Conservation (phyloP, 2,888 invertebrate species). For the Mactromeris polynyma region DNA sequence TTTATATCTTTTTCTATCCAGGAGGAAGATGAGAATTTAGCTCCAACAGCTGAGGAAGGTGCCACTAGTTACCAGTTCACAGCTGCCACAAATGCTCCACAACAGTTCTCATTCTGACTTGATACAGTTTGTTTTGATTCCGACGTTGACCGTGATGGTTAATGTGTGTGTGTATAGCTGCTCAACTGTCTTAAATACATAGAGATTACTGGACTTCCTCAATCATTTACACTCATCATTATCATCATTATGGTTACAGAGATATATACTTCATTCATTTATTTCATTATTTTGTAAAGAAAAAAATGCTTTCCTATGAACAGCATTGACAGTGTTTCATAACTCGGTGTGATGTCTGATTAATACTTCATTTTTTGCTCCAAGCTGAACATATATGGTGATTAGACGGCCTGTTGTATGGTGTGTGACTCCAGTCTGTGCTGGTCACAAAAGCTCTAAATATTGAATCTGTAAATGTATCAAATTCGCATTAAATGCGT, state of each 20-base stretch:
- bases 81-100: conserved; percentile 73
- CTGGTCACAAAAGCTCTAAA: neutral
- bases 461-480: neutral
- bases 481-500: neutral
- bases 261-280: neutral
- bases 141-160: neutral
- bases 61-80: conserved; percentile 77
- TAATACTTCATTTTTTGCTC: neutral
- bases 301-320: neutral
- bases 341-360: neutral
- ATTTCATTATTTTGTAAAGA: neutral
- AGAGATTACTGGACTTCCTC: neutral
- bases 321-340: too few relatives aligned
- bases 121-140: neutral
- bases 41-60: conserved; percentile 70
- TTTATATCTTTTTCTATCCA: conserved; percentile 44
- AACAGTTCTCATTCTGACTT: conserved; percentile 78
- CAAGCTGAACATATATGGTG: too few relatives aligned
- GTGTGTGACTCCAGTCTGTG: neutral
- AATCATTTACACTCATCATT: neutral
- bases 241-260: neutral
- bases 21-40: conserved; percentile 79
- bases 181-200: neutral
- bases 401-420: neutral
- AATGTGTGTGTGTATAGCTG: neutral